These are phyloP conservation scores for Drosophila pachea DNA, from an alignment of 1,140 invertebrate species.

Conservation along the genomic window DNA sequence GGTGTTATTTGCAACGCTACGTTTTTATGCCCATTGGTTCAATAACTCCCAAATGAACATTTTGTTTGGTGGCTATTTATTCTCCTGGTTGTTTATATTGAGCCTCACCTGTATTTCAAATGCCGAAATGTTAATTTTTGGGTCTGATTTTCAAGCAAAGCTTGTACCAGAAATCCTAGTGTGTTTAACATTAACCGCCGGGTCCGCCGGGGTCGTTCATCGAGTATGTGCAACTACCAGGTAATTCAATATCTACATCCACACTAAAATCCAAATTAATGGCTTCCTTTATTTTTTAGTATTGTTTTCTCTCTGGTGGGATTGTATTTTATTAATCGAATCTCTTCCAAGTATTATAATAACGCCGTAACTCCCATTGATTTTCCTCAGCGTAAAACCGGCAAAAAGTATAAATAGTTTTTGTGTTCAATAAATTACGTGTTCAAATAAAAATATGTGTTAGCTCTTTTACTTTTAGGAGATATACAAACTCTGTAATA, in stretches of 20 bases:
- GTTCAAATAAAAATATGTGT: too few relatives aligned
- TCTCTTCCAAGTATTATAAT: conserved; percentile 73
- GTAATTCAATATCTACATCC: conserved; percentile 30
- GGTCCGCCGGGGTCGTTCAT: conserved; percentile 72
- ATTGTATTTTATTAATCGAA: conserved; percentile 74
- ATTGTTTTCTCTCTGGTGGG: conserved; percentile 71
- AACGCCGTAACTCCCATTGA: conserved; percentile 42
- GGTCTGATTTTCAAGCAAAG: conserved; percentile 74
- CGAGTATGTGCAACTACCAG: conserved; percentile 78
- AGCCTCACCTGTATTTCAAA: conserved; percentile 74
- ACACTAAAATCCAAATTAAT: not conserved
- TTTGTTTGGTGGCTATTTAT: conserved; percentile 70
- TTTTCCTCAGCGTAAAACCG: conserved; percentile 41
- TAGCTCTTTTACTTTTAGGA: too few relatives aligned
- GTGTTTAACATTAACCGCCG: conserved; percentile 62
- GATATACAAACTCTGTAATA: too few relatives aligned
- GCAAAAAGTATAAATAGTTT: conserved; percentile 58
- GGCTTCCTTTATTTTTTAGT: conserved; percentile 30
- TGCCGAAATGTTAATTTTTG: conserved; percentile 70
- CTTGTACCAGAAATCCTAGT: conserved; percentile 75
- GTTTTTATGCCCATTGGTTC: conserved; percentile 73
- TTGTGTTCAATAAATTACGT: too few relatives aligned
- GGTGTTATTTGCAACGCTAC: conserved; percentile 67
- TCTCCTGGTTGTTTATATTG: conserved; percentile 67
- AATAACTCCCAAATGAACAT: conserved; percentile 67